phyloP scores from a whole-genome alignment of 2,888 invertebrate genomes.

The Lagria hirta region DNA sequence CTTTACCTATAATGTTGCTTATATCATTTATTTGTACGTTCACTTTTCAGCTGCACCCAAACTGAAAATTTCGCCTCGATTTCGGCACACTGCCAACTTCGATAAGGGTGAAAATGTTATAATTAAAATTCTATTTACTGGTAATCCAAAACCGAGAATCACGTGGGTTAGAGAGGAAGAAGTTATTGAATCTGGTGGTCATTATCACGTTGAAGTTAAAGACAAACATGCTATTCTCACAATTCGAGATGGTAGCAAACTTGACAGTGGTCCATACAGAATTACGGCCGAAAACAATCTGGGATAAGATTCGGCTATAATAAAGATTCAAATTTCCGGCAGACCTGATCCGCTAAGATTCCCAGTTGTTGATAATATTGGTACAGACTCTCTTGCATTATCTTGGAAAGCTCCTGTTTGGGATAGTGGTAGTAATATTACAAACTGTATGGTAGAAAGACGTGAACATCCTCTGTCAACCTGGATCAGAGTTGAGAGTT shows the following conservation, averaged over 20 bases:
- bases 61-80: constrained; percentile 95
- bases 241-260: constrained; percentile 89
- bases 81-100: constrained; percentile 95
- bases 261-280: constrained; percentile 94
- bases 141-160: constrained; percentile 92
- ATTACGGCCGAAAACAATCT: constrained; percentile 95
- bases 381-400: constrained; percentile 87
- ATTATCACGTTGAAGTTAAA: constrained; percentile 84
- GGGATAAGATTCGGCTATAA: constrained; percentile 90
- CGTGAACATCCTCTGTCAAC: constrained; percentile 92
- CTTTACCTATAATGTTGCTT: no score
- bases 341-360: constrained; percentile 96
- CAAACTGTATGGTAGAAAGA: constrained; percentile 94
- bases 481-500: constrained; percentile 94
- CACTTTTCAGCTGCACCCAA: constrained; percentile 82
- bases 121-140: constrained; percentile 98
- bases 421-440: constrained; percentile 97
- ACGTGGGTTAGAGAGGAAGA: constrained; percentile 94
- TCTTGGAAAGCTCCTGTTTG: constrained; percentile 95
- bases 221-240: constrained; percentile 95
- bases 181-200: constrained; percentile 86
- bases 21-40: no score
- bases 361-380: constrained; percentile 84
- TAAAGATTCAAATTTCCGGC: constrained; percentile 93
- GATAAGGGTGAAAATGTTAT: constrained; percentile 97